phyloP scores from a whole-genome alignment of 2,888 invertebrate species.

The Aquatica leii region DNA sequence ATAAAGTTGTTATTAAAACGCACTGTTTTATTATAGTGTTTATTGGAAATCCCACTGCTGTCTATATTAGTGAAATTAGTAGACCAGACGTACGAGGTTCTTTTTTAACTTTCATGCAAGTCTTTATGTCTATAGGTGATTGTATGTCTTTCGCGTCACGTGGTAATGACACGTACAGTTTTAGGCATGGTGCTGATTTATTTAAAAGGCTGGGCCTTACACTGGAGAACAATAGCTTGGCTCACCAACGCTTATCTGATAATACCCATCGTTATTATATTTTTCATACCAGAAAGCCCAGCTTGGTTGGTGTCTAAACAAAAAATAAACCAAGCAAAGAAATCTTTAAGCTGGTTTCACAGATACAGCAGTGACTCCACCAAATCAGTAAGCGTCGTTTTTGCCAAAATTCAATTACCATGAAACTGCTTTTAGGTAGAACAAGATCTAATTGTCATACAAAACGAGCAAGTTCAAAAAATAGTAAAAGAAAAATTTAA shows the following conservation, averaged over 20 bases:
- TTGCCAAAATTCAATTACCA: no score
- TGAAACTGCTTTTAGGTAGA: slow-evolving; percentile 58
- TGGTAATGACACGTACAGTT: no score
- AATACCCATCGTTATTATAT: slow-evolving; percentile 60
- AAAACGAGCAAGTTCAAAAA: slow-evolving; percentile 64
- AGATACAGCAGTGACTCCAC: no score
- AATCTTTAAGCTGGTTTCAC: slow-evolving; percentile 59
- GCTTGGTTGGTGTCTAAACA: slow-evolving; percentile 67
- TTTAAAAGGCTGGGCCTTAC: slow-evolving; percentile 62
- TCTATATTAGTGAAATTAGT: no score
- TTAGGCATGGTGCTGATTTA: slow-evolving; percentile 61
- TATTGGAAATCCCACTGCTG: not conserved
- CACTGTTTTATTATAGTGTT: not conserved
- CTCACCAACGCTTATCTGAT: slow-evolving; percentile 62
- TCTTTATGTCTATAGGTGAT: not conserved
- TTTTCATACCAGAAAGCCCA: slow-evolving; percentile 66
- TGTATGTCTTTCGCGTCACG: no score
- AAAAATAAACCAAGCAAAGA: slow-evolving; percentile 63
- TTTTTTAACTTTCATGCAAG: not conserved
- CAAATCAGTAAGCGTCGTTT: no score
- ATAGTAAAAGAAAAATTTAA: slow-evolving; percentile 53
- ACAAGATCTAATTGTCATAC: slow-evolving; percentile 62
- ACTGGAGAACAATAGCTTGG: slow-evolving; percentile 66
- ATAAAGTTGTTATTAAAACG: not conserved
- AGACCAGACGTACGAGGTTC: not conserved